Evolutionary conservation across 2,888 invertebrate genomes (phyloP).

Genomic region (Arenicola marina): DNA sequence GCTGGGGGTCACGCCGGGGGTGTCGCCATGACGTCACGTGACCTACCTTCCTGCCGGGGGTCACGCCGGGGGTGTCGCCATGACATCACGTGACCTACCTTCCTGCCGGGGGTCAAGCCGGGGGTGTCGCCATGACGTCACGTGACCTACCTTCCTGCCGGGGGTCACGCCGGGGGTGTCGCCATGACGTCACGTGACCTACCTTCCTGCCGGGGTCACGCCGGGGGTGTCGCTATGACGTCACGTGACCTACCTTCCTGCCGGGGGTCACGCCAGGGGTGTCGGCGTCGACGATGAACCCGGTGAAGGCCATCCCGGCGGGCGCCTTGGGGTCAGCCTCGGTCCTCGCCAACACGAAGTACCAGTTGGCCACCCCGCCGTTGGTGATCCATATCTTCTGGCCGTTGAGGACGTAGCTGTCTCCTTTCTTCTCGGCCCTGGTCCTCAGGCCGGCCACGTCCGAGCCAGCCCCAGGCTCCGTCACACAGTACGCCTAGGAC

Average conservation of each 20-base stretch:
- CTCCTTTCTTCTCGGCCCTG: slow-evolving; percentile 87
- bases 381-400: slow-evolving; percentile 99
- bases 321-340: slow-evolving; percentile 90
- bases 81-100: too few relatives aligned
- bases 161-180: too few relatives aligned
- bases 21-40: too few relatives aligned
- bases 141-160: too few relatives aligned
- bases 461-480: slow-evolving; percentile 94
- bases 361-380: slow-evolving; percentile 91
- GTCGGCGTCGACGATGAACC: slow-evolving; percentile 91
- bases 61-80: too few relatives aligned
- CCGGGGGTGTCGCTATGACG: too few relatives aligned
- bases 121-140: too few relatives aligned
- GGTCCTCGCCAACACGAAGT: slow-evolving; percentile 91
- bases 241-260: slow-evolving; percentile 74
- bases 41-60: too few relatives aligned
- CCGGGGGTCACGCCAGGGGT: slow-evolving; percentile 85
- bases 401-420: slow-evolving; percentile 88
- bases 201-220: too few relatives aligned
- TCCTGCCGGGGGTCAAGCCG: too few relatives aligned
- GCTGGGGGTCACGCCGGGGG: too few relatives aligned
- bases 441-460: slow-evolving; percentile 93
- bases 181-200: too few relatives aligned
- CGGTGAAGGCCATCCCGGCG: slow-evolving; percentile 92
- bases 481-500: slow-evolving; percentile 86